Evolutionary conservation across 2,888 invertebrate species (phyloP), one percentile per base, ranked within the genome.

Genomic region (Volucella inflata): DNA sequence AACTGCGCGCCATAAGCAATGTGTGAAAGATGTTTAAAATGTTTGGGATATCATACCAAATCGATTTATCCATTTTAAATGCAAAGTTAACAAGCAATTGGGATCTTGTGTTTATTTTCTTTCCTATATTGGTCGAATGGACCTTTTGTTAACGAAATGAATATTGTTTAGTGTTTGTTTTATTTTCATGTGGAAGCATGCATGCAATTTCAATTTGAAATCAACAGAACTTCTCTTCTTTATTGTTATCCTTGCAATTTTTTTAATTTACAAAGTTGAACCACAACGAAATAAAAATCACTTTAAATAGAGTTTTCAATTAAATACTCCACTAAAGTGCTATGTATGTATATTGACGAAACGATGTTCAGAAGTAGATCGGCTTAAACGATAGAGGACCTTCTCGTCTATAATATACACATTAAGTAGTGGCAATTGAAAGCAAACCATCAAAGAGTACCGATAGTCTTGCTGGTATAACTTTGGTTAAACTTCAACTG

Each of bases 231-330:
- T 44, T 67, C 8, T 65, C 6, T 50, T 11, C 48, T 36, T 21
- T 42, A n/a, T 67, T 67, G 72, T 70, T 71, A 71, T 65, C 59
- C 55, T 65, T 62, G 30, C 46, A 60, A 59, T 70, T 70, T 59
- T n/a, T 9, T 12, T 30, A 70, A 65, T 77, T 53, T 65, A 65
- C 51, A 65, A 72, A 60, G 44, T 82, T 82, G 53, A 51, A 65
- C 59, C 51, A 16, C 53, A 77, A 30, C 77, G 72, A 40, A 72
- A 72, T 67, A 57, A 72, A 71, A 78, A 82, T 67, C 82, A 72
- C 72, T 80, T 72, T 55, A 72, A 77, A 68, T 55, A 60, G 62
- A 67, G 77, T 72, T 82, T 78, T 82, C 65, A 82, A 82, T 82
- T 78, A 82, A 82, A 72, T 72, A 62, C 77, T 82, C 62, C 11